A percentile compares a stretch with the other conserved stretches of the same genome.
Evolutionary conservation across 2,797 vertebrate genomes (phyloP).

Genomic region (Coccyzus lansbergi): DNA sequence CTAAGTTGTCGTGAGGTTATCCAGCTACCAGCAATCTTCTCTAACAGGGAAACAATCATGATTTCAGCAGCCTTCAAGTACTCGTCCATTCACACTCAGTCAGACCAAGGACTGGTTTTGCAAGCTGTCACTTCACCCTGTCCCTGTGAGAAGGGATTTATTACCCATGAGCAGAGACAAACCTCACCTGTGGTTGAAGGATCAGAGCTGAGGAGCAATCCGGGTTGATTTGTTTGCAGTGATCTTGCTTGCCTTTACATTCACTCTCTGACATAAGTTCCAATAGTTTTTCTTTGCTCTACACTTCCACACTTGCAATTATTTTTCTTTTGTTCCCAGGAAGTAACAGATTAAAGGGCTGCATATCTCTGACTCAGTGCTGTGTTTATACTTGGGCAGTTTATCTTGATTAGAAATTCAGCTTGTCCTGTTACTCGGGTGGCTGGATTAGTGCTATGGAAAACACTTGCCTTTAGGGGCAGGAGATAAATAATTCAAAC

Average conservation of each 20-base stretch:
- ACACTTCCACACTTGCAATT: background rate
- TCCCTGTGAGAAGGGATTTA: background rate
- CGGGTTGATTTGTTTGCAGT: background rate
- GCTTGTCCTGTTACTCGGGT: background rate
- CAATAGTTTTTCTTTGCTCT: background rate
- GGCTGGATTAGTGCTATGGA: background rate
- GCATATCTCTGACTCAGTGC: background rate
- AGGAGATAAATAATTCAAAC: slow-evolving; percentile 22
- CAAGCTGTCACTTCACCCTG: background rate
- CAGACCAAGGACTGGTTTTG: background rate
- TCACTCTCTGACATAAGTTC: background rate
- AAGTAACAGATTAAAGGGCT: background rate
- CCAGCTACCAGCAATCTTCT: background rate
- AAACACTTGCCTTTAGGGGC: background rate
- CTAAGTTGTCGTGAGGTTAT: background rate
- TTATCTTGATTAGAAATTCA: slow-evolving; percentile 22
- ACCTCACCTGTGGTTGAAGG: background rate
- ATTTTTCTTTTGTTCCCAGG: background rate
- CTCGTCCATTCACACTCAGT: background rate
- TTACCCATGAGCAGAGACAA: background rate
- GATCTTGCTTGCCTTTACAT: background rate
- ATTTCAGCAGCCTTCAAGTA: background rate
- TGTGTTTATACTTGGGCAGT: background rate
- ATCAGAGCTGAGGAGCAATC: background rate
- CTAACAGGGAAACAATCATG: background rate